Conservation (phyloP, 2,888 invertebrate genomes). For the Gastracanthus pulcherrimus region DNA sequence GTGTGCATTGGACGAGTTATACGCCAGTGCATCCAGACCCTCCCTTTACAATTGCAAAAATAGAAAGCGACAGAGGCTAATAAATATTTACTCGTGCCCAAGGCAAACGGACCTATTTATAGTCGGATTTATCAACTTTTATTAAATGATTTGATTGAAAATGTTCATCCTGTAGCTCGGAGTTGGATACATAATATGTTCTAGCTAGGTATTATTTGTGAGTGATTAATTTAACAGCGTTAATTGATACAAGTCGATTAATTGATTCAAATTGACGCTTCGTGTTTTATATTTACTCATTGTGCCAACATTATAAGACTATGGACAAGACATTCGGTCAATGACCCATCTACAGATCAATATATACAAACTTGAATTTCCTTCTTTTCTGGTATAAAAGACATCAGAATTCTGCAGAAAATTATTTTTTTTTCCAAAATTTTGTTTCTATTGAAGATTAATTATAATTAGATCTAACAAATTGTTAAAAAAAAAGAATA, state of each 20-base stretch:
- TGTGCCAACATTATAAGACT: not conserved
- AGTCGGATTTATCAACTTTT: not conserved
- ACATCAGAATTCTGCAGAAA: no score
- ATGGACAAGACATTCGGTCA: not conserved
- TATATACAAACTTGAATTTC: no score
- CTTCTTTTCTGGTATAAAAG: no score
- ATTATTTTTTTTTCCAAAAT: no score
- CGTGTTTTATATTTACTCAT: no score
- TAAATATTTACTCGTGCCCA: not conserved
- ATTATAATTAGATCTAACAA: no score
- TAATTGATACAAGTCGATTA: not conserved
- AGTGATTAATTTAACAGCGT: not conserved
- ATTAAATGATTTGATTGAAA: not conserved
- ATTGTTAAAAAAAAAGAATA: no score
- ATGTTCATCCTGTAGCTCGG: not conserved
- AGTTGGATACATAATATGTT: not conserved
- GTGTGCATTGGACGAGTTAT: not conserved
- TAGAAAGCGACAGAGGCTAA: conserved; percentile 15
- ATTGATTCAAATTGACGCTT: not conserved
- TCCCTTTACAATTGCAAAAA: conserved; percentile 28
- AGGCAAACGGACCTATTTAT: not conserved
- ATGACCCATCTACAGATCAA: not conserved
- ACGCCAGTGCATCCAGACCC: conserved; percentile 7
- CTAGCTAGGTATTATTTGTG: not conserved
- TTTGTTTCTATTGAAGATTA: no score